A percentile compares a stretch with the other conserved stretches of the same genome.
These are phyloP conservation scores for Hestina assimilis DNA, from an alignment of 1,140 invertebrate genomes.

Conservation along the genomic window DNA sequence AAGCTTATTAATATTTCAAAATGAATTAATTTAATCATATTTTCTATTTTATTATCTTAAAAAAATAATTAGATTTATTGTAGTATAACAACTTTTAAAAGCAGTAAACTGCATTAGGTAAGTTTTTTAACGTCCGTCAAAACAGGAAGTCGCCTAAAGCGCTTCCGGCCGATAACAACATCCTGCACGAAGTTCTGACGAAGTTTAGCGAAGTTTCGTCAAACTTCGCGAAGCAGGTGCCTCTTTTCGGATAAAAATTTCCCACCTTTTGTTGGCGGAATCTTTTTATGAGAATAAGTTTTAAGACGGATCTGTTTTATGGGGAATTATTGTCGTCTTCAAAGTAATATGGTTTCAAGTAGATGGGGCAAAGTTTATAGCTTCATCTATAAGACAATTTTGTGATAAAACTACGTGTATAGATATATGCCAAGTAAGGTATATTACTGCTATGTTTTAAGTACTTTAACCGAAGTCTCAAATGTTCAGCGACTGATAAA, in stretches of 20 bases:
- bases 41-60: not conserved
- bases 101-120: constrained; percentile 38
- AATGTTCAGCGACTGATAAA: no score
- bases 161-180: constrained; percentile 75
- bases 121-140: constrained; percentile 65
- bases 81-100: constrained; percentile 1
- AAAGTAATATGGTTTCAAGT: constrained; percentile 20
- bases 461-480: no score
- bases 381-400: constrained; percentile 3
- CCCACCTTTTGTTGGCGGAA: constrained; percentile 61
- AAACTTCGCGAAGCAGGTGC: constrained; percentile 67
- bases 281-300: constrained; percentile 62
- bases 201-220: constrained; percentile 53
- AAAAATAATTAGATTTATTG: not conserved
- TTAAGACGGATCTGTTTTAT: constrained; percentile 44
- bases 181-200: constrained; percentile 47
- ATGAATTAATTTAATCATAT: not conserved
- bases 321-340: constrained; percentile 31
- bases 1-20: no score
- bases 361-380: constrained; percentile 23
- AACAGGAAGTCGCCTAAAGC: constrained; percentile 74
- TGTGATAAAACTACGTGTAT: not conserved
- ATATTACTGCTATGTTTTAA: not conserved
- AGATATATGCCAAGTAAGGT: not conserved
- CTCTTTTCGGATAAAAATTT: constrained; percentile 65